Conservation (phyloP, 2,113 vertebrate genomes). For the Pomatostomus ruficeps region DNA sequence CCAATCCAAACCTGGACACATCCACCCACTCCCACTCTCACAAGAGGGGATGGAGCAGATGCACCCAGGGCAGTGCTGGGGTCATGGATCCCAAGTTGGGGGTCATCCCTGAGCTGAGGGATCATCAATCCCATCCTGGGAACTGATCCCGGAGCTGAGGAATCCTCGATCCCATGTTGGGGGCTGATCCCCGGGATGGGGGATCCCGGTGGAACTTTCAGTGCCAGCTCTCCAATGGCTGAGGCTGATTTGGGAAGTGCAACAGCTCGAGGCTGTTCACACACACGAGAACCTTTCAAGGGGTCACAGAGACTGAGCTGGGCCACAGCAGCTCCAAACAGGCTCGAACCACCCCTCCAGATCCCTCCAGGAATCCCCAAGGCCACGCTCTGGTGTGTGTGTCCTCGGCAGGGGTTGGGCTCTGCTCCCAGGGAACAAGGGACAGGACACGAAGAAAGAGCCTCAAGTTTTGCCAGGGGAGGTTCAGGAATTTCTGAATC, state of each 20-base stretch:
- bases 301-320: neutral
- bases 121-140: neutral
- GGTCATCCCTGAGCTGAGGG: neutral
- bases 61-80: neutral
- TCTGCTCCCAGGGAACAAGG: neutral
- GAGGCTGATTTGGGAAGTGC: neutral
- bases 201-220: neutral
- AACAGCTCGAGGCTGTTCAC: neutral
- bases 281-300: accelerated
- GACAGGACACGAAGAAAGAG: neutral
- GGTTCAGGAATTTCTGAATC: neutral
- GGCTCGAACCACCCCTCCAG: accelerated
- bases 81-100: accelerated
- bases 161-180: neutral
- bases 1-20: accelerated
- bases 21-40: neutral
- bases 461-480: neutral
- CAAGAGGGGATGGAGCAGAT: neutral
- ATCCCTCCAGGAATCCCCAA: neutral
- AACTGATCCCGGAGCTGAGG: neutral
- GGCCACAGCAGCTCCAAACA: accelerated
- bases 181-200: neutral
- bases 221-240: accelerated
- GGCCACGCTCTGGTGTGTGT: neutral
- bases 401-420: neutral